Evolutionary conservation across 2,888 invertebrate species (phyloP), one percentile per base, ranked within the genome.

Genomic region (Himalopsyche japonica): DNA sequence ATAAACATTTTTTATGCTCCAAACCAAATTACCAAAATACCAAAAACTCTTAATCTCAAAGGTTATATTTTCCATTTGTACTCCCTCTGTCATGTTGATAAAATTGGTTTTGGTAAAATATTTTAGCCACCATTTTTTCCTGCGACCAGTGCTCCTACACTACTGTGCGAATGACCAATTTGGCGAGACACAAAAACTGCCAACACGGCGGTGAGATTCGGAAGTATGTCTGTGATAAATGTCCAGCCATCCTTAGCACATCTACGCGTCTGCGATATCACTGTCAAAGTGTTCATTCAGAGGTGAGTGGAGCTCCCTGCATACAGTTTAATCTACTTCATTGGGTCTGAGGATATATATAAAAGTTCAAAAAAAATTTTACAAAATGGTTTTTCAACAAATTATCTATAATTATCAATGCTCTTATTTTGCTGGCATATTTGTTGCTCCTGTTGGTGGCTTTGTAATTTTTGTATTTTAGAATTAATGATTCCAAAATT

Each of bases 101-200:
- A 49, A 57, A 20, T 57, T 20, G 57, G 24, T 57, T 20, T 57
- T 10, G 43, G 43, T 15, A 15, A 43, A 43, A 57, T 15, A n/a
- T 70, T 70, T 70, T 12, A 64, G 37, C 57, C 49, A 79, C 24
- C 15, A 12, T 64, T 10, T 18, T 86, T 18, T 48, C 83, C 20
- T 87, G 87, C 79, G 84, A 82, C n/a, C 49, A 81, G 32, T 87
- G 87, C 57, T 12, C 81, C 4, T 87, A 86, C 64, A 84, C 48
- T 24, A 83, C 87, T n/a, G 79, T 70, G 18, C 81, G 37, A 10
- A 80, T 34, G 32, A 79, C 34, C 47, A 87, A 84, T 49, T 79
- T 87, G 64, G 47, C 24, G 3, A 78, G 87, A 18, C 87, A 87
- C 57, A 80, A 32, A 70, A 24, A 76, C 18, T 27, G 48, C 30